A percentile compares a stretch with the other conserved stretches of the same genome.
Conservation (phyloP, 2,797 vertebrate species). For the Spondyliosoma cantharus region DNA sequence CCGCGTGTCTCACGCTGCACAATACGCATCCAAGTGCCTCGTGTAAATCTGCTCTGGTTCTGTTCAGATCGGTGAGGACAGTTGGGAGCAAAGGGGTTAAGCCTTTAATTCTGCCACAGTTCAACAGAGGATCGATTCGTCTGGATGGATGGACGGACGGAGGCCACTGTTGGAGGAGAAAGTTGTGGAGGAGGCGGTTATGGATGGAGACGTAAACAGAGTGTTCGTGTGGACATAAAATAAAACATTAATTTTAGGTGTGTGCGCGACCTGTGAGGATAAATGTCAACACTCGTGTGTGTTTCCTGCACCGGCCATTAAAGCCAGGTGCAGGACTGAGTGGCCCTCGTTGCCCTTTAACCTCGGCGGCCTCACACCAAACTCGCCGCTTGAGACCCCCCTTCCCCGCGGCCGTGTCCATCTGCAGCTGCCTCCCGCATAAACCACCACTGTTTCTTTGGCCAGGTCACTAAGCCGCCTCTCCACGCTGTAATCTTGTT, state of each 20-base stretch:
- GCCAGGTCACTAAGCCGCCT: constrained; percentile 81
- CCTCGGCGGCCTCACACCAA: constrained; percentile 46
- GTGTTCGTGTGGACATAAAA: constrained; percentile 1
- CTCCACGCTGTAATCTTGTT: constrained; percentile 84
- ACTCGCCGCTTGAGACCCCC: constrained; percentile 35
- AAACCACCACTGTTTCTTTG: constrained; percentile 75
- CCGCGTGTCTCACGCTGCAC: neutral
- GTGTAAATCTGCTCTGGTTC: constrained; percentile 35
- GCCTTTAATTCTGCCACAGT: constrained; percentile 72
- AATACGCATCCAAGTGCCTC: constrained; percentile 13
- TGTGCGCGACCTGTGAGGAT: neutral
- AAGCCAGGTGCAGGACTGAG: constrained; percentile 9
- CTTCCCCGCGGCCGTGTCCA: constrained; percentile 22
- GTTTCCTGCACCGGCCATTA: constrained; percentile 21
- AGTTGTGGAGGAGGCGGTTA: constrained; percentile 40
- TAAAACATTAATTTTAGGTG: neutral
- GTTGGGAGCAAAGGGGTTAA: constrained; percentile 70
- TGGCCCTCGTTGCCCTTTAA: constrained; percentile 45
- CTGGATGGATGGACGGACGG: constrained; percentile 50
- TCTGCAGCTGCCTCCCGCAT: constrained; percentile 67
- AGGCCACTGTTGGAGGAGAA: constrained; percentile 54
- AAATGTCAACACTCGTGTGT: neutral
- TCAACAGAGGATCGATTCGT: constrained; percentile 71
- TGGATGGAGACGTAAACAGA: constrained; percentile 20
- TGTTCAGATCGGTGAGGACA: constrained; percentile 44